Percentiles rank a stretch among this genome's conserved stretches.
Evolutionary conservation across 2,888 invertebrate species (phyloP).

Genomic region (Ligdia adustata): DNA sequence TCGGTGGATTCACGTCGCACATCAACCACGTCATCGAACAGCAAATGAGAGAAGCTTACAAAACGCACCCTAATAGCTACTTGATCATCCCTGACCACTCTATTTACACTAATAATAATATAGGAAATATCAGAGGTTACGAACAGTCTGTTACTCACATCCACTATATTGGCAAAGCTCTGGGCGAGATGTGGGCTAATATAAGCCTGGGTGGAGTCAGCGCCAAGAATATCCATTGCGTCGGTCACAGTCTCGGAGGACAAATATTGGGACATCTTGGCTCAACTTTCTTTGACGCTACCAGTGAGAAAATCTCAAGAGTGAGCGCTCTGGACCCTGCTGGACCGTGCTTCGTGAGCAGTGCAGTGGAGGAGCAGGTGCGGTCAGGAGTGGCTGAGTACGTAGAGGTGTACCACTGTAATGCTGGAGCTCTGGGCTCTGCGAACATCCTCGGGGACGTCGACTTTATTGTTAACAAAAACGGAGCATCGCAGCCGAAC

Average conservation of each 20-base stretch:
- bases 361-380: slow-evolving; percentile 69
- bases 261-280: slow-evolving; percentile 70
- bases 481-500: slow-evolving; percentile 82
- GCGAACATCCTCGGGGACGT: slow-evolving; percentile 78
- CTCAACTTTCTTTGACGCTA: slow-evolving; percentile 52
- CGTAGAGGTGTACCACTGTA: slow-evolving; percentile 86
- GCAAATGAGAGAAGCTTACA: slow-evolving; percentile 62
- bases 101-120: slow-evolving; percentile 65
- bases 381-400: slow-evolving; percentile 82
- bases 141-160: slow-evolving; percentile 70
- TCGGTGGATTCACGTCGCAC: slow-evolving; percentile 69
- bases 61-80: slow-evolving; percentile 63
- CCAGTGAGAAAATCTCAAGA: slow-evolving; percentile 57
- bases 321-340: slow-evolving; percentile 75
- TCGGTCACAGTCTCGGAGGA: slow-evolving; percentile 73
- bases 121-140: slow-evolving; percentile 63
- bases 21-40: slow-evolving; percentile 67
- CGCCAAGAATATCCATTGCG: slow-evolving; percentile 62
- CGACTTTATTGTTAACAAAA: slow-evolving; percentile 85
- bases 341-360: slow-evolving; percentile 72
- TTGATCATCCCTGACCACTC: slow-evolving; percentile 74
- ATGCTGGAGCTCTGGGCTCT: slow-evolving; percentile 81
- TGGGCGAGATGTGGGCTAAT: slow-evolving; percentile 57
- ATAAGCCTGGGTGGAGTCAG: slow-evolving; percentile 58
- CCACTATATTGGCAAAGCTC: slow-evolving; percentile 67